Conservation (phyloP, 23 tunicate genomes). For the Halocynthia roretzi region DNA sequence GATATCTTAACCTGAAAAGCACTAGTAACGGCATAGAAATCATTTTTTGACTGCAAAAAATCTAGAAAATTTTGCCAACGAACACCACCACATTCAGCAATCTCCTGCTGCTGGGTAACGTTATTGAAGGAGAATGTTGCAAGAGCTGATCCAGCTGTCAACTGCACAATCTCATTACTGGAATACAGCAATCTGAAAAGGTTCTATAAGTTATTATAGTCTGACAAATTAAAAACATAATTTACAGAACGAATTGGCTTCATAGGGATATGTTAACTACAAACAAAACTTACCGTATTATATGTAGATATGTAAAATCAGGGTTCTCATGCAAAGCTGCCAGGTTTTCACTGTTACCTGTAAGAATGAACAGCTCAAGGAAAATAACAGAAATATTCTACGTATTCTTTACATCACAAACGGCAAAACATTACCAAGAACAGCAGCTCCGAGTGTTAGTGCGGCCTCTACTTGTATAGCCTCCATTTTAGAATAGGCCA, state of each 20-base stretch:
- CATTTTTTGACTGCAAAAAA: slow-evolving; percentile 39
- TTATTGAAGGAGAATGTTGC: slow-evolving; percentile 77
- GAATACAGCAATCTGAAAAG: slow-evolving; percentile 71
- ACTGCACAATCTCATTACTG: slow-evolving; percentile 35
- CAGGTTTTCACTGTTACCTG: slow-evolving; percentile 63
- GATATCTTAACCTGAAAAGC: slow-evolving; percentile 57
- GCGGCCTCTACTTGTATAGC: slow-evolving; percentile 78
- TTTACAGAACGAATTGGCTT: no score
- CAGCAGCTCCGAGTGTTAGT: slow-evolving; percentile 58
- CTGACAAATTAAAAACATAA: no score
- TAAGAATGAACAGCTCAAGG: not conserved
- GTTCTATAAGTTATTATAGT: no score
- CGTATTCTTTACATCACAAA: not conserved
- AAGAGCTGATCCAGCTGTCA: slow-evolving; percentile 69
- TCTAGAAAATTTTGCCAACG: slow-evolving; percentile 77
- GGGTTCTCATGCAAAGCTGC: slow-evolving; percentile 52
- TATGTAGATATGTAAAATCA: slow-evolving; percentile 66
- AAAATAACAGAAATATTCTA: not conserved
- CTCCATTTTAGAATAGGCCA: slow-evolving; percentile 73
- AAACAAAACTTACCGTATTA: slow-evolving; percentile 42
- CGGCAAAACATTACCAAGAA: slow-evolving; percentile 31
- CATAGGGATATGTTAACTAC: no score
- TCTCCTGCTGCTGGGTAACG: slow-evolving; percentile 60
- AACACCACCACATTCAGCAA: slow-evolving; percentile 78
- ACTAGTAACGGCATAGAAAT: slow-evolving; percentile 34